Evolutionary conservation across 2,888 invertebrate species (phyloP).

Genomic region (Drosophila peninsularis): DNA sequence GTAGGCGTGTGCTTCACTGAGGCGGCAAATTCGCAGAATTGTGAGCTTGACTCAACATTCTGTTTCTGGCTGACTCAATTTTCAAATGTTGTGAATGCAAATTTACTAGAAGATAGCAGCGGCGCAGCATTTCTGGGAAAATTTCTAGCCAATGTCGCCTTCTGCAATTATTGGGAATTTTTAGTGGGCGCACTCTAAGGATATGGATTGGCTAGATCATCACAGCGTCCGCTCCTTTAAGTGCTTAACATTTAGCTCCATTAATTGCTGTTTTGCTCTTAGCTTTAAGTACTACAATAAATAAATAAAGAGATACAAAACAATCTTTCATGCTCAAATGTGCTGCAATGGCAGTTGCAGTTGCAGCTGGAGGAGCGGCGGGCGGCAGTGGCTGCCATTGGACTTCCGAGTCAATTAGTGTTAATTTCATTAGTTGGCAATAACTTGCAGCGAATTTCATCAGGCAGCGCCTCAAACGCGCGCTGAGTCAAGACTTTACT

Average conservation of each 20-base stretch:
- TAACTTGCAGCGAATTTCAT: slow-evolving; percentile 73
- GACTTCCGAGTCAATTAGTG: slow-evolving; percentile 74
- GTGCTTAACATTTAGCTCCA: no score
- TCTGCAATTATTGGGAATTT: no score
- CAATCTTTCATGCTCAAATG: slow-evolving; percentile 3
- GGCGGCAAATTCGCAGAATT: not conserved
- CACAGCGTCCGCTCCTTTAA: no score
- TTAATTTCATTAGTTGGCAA: slow-evolving; percentile 78
- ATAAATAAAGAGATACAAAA: slow-evolving; percentile 5
- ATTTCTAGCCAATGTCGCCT: no score
- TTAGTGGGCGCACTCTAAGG: no score
- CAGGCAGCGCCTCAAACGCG: slow-evolving; percentile 47
- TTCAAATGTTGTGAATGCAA: not conserved
- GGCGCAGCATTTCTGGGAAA: no score
- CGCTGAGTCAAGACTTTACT: slow-evolving; percentile 52
- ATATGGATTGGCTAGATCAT: no score
- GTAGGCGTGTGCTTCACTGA: no score
- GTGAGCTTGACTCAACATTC: not conserved
- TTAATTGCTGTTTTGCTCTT: not conserved
- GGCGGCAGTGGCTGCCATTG: slow-evolving; percentile 20
- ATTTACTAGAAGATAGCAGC: no score
- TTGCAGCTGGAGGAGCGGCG: not conserved
- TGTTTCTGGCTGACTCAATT: not conserved
- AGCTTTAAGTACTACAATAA: not conserved
- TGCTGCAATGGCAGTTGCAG: not conserved